A percentile compares a stretch with the other conserved stretches of the same genome.
These are phyloP conservation scores for Lophura nycthemera DNA, from an alignment of 2,113 vertebrate genomes.

Conservation along the genomic window DNA sequence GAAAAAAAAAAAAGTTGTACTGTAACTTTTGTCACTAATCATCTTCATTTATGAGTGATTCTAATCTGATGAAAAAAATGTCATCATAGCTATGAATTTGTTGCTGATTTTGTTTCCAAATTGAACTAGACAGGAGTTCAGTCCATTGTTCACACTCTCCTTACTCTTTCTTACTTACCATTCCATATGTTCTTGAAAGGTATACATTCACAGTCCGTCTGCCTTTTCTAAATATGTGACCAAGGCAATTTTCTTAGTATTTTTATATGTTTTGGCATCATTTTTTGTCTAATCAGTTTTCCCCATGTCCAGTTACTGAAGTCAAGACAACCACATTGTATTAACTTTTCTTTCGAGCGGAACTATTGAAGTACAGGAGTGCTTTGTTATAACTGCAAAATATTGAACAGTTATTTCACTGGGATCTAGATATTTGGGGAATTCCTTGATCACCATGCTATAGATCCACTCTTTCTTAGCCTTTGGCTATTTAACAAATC, in stretches of 20 bases:
- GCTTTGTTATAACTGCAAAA: not conserved
- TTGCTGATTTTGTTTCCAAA: not conserved
- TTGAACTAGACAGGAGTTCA: not conserved
- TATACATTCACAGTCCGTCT: not conserved
- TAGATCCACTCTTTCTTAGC: not conserved
- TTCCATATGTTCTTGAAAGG: not conserved
- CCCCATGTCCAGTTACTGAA: not conserved
- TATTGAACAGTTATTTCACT: not conserved
- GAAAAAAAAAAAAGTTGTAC: not conserved
- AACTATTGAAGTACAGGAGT: not conserved
- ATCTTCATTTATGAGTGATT: not conserved
- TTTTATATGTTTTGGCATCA: not conserved
- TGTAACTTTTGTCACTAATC: not conserved
- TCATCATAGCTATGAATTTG: accelerated
- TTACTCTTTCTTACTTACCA: not conserved
- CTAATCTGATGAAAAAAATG: not conserved
- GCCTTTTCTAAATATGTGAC: not conserved
- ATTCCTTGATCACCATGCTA: not conserved
- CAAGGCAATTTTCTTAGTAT: not conserved
- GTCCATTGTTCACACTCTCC: not conserved
- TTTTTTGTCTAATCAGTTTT: not conserved
- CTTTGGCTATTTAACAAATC: not conserved
- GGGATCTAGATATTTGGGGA: not conserved
- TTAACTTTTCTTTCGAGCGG: not conserved
- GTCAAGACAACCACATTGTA: not conserved